phyloP scores from a whole-genome alignment of 2,888 invertebrate species.

The Chymomyza amoena region DNA sequence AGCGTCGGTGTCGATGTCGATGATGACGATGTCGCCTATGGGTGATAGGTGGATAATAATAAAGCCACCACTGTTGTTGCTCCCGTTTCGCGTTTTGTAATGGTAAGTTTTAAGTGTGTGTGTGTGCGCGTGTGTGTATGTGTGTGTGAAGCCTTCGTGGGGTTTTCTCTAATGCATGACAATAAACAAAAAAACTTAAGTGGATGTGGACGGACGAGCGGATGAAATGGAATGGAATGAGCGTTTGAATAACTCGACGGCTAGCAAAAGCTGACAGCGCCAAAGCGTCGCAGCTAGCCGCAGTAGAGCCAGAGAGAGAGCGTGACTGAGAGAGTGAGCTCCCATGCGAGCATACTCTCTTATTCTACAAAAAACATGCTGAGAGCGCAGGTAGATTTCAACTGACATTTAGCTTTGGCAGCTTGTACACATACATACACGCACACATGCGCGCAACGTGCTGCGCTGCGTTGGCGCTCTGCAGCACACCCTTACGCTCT shows the following conservation, averaged over 20 bases:
- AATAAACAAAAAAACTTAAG: conserved; percentile 50
- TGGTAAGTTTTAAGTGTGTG: conserved; percentile 58
- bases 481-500: conserved; percentile 24
- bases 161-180: conserved; percentile 12
- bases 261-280: conserved; percentile 46
- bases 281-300: conserved; percentile 52
- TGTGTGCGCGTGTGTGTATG: not conserved
- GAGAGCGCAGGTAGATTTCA: not conserved
- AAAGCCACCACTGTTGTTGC: conserved; percentile 37
- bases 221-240: conserved; percentile 68
- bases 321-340: conserved; percentile 13
- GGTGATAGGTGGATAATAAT: conserved; percentile 53
- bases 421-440: conserved; percentile 19
- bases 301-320: conserved; percentile 25
- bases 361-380: not conserved
- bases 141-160: conserved; percentile 10
- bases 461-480: conserved; percentile 60
- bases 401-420: conserved; percentile 55
- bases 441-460: not conserved
- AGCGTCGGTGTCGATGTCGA: conserved; percentile 46
- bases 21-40: conserved; percentile 46
- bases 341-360: conserved; percentile 1
- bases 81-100: conserved; percentile 57
- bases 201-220: conserved; percentile 74
- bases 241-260: conserved; percentile 59